These are phyloP conservation scores for Tenualosa ilisha DNA, from an alignment of 2,797 vertebrate genomes.

Conservation along the genomic window DNA sequence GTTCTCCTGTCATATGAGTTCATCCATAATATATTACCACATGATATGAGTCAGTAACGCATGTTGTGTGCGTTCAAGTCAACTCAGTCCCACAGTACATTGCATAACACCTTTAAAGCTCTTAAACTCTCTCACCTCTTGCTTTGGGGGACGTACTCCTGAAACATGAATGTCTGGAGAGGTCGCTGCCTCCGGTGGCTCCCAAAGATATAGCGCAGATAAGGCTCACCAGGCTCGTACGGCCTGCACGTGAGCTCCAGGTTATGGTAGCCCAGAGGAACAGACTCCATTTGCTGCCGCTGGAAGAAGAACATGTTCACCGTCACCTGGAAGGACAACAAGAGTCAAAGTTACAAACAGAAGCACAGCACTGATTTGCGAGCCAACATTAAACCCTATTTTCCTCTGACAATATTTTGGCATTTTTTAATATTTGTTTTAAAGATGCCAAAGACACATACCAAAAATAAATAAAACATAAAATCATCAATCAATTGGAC, in stretches of 20 bases:
- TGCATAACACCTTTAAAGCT: too few relatives aligned
- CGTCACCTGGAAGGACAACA: slow-evolving; percentile 73
- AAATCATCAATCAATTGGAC: neutral
- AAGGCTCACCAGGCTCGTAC: slow-evolving; percentile 82
- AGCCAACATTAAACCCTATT: neutral
- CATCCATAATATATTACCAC: too few relatives aligned
- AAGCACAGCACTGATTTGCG: neutral
- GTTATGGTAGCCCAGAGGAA: slow-evolving; percentile 78
- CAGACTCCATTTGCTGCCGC: slow-evolving; percentile 75
- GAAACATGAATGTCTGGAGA: slow-evolving; percentile 73
- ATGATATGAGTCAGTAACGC: too few relatives aligned
- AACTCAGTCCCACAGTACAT: neutral
- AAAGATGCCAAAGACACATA: neutral
- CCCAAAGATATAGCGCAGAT: slow-evolving; percentile 78
- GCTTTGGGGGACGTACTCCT: slow-evolving; percentile 69
- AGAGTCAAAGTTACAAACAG: neutral
- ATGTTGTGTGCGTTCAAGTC: neutral
- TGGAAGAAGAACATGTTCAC: slow-evolving; percentile 87
- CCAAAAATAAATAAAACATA: neutral
- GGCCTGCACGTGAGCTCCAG: slow-evolving; percentile 80
- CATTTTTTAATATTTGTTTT: neutral
- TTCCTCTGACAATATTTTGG: neutral
- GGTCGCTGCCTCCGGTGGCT: slow-evolving; percentile 62
- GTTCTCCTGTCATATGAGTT: too few relatives aligned
- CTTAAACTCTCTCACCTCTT: slow-evolving; percentile 65